Base-by-base conservation (phyloP, 2,113 vertebrate genomes). In the Panthera leo region DNA sequence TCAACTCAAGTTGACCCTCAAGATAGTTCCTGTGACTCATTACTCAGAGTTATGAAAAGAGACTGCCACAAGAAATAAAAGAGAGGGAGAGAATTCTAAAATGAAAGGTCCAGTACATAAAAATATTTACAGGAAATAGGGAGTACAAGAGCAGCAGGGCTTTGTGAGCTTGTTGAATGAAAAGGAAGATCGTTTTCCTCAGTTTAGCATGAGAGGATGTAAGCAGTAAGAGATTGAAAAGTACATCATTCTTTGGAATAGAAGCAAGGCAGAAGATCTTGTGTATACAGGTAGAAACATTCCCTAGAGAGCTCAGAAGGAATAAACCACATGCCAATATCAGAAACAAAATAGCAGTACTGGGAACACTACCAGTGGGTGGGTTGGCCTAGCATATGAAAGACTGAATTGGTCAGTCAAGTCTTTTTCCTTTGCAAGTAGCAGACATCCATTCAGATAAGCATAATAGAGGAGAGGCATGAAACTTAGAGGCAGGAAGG, bases 151-250 rank as follows among this genome's bases (percentile, higher is more conserved):
- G 3, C 10, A 61, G 18, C 7, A 68, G 34, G 34, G 55, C 34
- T 92, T 91, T 75, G 31, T 51, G 19, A 73, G 18, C 18, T 58
- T 85, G 21, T 75, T 65, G 93, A 34, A 31, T 39, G 12, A 78
- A 70, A 85, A 95, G 23, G 10, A 14, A 45, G 23, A 51, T 63
- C 5, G 8, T 67, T 89, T 88, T 68, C 21, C 27, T 25, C 0
- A 29, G 15, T 88, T 92, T 39, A 71, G 14, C 55, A 21, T 25
- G 9, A 71, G 42, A 82, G 3, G 89, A 93, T 16, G 7, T 11
- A 78, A 84, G 13, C 29, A 53, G 19, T 70, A 76, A 93, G 23
- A 95, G 83, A 70, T 29, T 91, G 23, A 55, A 89, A 98, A 42
- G 5, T 51, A 34, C 0, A 6, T 34, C 12, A n/a, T 51, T 89